Conservation (phyloP, 2,888 invertebrate species). For the Melanostoma scalare region DNA sequence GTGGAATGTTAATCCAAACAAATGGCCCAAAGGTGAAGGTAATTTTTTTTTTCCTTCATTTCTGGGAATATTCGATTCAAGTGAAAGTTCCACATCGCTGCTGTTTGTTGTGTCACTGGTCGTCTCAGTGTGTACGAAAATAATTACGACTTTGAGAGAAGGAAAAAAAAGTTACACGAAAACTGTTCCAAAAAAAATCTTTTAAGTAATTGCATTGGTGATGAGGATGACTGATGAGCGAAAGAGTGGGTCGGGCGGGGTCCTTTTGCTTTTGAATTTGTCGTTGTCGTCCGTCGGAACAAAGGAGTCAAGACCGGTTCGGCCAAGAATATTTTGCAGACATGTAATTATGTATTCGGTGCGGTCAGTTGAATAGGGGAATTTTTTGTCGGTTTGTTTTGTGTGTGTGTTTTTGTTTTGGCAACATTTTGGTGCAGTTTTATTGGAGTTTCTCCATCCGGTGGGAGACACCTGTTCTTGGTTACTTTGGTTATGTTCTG, state of each 20-base stretch:
- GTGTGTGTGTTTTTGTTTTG: conserved; percentile 6
- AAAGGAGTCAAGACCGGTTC: conserved; percentile 58
- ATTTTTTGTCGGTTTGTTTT: conserved; percentile 36
- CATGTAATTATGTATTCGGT: conserved; percentile 50
- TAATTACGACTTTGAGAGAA: conserved; percentile 34
- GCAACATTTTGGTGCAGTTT: conserved; percentile 42
- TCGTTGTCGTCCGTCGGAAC: conserved; percentile 25
- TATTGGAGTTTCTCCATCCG: conserved; percentile 61
- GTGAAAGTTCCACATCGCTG: conserved; percentile 62
- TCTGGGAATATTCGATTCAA: conserved; percentile 1
- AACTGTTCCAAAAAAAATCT: conserved; percentile 28
- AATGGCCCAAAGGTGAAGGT: conserved; percentile 72
- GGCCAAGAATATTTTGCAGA: conserved; percentile 55
- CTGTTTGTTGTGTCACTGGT: background rate
- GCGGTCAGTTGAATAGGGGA: conserved; percentile 36
- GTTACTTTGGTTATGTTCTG: conserved; percentile 25
- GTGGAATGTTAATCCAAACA: conserved; percentile 72
- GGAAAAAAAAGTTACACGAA: conserved; percentile 23
- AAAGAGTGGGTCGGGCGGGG: conserved; percentile 1
- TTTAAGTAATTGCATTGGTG: conserved; percentile 53
- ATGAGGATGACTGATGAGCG: background rate
- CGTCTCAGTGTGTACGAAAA: conserved; percentile 32
- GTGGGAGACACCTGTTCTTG: conserved; percentile 63
- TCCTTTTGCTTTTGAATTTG: conserved; percentile 41
- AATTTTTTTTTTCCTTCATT: conserved; percentile 64